phyloP scores from a whole-genome alignment of 2,113 vertebrate species.

The Shinisaurus crocodilurus region DNA sequence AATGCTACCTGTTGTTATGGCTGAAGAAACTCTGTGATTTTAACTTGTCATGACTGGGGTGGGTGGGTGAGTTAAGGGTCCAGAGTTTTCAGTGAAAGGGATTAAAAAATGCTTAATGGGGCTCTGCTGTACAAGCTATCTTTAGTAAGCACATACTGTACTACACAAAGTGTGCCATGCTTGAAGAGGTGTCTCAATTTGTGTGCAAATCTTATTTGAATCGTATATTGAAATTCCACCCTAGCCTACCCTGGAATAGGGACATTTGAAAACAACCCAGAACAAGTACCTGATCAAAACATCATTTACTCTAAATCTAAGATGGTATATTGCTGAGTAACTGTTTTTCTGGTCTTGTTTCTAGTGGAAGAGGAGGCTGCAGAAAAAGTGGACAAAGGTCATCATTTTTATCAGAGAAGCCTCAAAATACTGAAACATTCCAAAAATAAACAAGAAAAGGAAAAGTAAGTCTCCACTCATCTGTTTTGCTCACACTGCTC shows the following conservation, averaged over 20 bases:
- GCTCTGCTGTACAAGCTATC: background rate
- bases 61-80: background rate
- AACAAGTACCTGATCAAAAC: background rate
- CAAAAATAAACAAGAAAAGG: background rate
- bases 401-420: background rate
- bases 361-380: background rate
- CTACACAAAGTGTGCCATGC: background rate
- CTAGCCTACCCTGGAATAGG: background rate
- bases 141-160: background rate
- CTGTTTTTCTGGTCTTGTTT: background rate
- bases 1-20: background rate
- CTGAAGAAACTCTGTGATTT: background rate
- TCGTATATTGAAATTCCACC: background rate
- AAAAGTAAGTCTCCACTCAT: slow-evolving; percentile 1
- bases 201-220: background rate
- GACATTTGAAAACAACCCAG: background rate
- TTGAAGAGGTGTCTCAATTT: background rate
- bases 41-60: background rate
- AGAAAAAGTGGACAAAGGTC: background rate
- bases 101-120: slow-evolving; percentile 20
- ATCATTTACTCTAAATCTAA: background rate
- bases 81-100: background rate
- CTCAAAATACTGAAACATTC: slow-evolving; percentile 5
- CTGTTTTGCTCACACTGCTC: background rate
- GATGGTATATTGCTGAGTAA: background rate